Percentiles rank a stretch among this genome's conserved stretches.
Evolutionary conservation across 37 sponge, comb jelly and placozoan genomes (phyloP).

Genomic region (Spongilla lacustris): DNA sequence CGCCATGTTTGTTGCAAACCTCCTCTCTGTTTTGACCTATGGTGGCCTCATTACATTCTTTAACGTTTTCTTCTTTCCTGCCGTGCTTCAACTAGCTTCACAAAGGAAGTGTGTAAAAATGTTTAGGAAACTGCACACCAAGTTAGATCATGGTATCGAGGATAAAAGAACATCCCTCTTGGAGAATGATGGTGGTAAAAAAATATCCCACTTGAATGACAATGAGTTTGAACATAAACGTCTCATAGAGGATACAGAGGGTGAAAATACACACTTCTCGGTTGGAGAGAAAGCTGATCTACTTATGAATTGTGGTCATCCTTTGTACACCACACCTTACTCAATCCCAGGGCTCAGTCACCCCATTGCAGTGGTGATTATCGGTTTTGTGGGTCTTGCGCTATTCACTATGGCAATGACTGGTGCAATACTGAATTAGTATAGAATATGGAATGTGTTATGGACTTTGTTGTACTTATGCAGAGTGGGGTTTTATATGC

Average conservation of each 20-base stretch:
- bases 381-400: neutral
- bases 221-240: too few relatives aligned
- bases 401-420: neutral
- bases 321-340: neutral
- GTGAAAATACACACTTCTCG: too few relatives aligned
- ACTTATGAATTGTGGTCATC: too few relatives aligned
- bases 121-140: neutral
- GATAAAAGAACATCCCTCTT: neutral
- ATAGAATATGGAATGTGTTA: too few relatives aligned
- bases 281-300: too few relatives aligned
- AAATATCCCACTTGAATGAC: too few relatives aligned
- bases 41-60: slow-evolving; percentile 67
- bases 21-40: slow-evolving; percentile 60
- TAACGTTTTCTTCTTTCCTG: slow-evolving; percentile 62
- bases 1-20: slow-evolving; percentile 65
- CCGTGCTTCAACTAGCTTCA: slow-evolving; percentile 51
- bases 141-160: neutral
- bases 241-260: too few relatives aligned
- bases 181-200: neutral
- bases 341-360: neutral
- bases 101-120: slow-evolving; percentile 41
- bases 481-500: too few relatives aligned
- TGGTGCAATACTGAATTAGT: neutral
- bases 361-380: neutral
- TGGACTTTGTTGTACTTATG: too few relatives aligned